Base-by-base conservation (phyloP, 2,888 invertebrate species). In the Hyalella azteca region DNA sequence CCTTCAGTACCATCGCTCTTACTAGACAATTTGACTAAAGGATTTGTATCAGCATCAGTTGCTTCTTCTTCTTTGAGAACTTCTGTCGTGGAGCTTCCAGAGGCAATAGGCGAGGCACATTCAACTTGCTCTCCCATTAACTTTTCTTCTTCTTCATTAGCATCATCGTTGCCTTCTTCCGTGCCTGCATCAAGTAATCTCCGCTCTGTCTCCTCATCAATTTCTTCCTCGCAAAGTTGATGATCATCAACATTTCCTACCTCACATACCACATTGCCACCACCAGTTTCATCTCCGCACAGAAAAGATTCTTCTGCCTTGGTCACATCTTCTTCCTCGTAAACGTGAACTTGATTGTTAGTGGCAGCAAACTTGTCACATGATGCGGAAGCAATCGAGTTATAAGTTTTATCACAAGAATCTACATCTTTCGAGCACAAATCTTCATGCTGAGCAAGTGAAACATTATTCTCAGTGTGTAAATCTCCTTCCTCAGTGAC, bases 261-360 rank as follows among this genome's bases (percentile, higher is more conserved):
- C 19, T 11, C 60, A 60, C 13, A 36, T 3, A 15, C 15, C 15
- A 15, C 36, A 54, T 11, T 75, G 50, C 32, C 50, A 32, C 40
- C 48, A 77, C 76, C 54, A 15, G 78, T 79, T 73, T 79, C 79
- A 9, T 81, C 81, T 32, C n/a, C n/a, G n/a, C 60, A 50, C 39
- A 80, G 66, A 29, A 54, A 79, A 13, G 78, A 73, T 45, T 78
- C 78, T 26, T 79, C 80, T 54, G 84, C 81, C 15, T 85, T 84
- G 41, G 81, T 85, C 19, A 84, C 84, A 75, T 81, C 79, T 49
- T 81, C 78, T 22, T 82, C 79, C n/a, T 82, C 80, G n/a, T n/a
- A n/a, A n/a, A n/a, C n/a, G n/a, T n/a, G n/a, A n/a, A n/a, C n/a
- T n/a, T n/a, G n/a, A n/a, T n/a, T n/a, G n/a, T n/a, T n/a, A n/a